Evolutionary conservation across 1,140 invertebrate genomes (phyloP).

Genomic region (Hirudo medicinalis): DNA sequence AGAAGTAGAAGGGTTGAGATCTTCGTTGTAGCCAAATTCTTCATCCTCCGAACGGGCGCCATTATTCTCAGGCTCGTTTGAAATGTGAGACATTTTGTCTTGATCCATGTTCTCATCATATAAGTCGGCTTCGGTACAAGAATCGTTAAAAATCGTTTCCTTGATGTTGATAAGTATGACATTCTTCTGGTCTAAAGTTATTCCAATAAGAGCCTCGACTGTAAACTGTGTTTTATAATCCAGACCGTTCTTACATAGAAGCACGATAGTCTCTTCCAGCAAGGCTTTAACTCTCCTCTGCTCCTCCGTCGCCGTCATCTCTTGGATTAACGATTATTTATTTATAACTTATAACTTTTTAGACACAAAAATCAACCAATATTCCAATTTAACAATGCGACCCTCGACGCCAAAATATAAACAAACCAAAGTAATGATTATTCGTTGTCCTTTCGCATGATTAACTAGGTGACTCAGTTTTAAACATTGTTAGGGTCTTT

Average conservation of each 20-base stretch:
- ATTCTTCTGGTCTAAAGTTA: conserved; percentile 7
- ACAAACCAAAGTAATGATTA: too few relatives aligned
- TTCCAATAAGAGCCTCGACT: conserved; percentile 7
- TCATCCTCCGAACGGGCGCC: too few relatives aligned
- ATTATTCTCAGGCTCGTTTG: too few relatives aligned
- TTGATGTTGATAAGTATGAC: conserved; percentile 9
- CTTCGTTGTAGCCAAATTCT: too few relatives aligned
- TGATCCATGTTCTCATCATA: not conserved
- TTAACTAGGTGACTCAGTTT: too few relatives aligned
- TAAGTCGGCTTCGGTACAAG: not conserved
- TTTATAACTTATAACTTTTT: not conserved
- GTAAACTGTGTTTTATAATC: conserved; percentile 10
- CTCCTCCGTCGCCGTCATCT: not conserved
- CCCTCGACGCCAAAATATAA: too few relatives aligned
- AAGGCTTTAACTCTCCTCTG: conserved; percentile 8
- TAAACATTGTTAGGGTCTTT: too few relatives aligned
- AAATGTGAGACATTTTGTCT: conserved; percentile 1
- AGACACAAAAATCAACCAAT: not conserved
- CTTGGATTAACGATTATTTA: not conserved
- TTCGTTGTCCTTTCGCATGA: too few relatives aligned
- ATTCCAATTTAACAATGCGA: too few relatives aligned
- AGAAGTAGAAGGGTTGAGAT: too few relatives aligned
- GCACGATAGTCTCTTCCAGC: conserved; percentile 10
- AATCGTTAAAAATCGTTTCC: conserved; percentile 6
- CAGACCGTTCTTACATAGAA: conserved; percentile 14